These are phyloP conservation scores for Aricia artaxerxes DNA, from an alignment of 2,888 invertebrate genomes.

Conservation along the genomic window DNA sequence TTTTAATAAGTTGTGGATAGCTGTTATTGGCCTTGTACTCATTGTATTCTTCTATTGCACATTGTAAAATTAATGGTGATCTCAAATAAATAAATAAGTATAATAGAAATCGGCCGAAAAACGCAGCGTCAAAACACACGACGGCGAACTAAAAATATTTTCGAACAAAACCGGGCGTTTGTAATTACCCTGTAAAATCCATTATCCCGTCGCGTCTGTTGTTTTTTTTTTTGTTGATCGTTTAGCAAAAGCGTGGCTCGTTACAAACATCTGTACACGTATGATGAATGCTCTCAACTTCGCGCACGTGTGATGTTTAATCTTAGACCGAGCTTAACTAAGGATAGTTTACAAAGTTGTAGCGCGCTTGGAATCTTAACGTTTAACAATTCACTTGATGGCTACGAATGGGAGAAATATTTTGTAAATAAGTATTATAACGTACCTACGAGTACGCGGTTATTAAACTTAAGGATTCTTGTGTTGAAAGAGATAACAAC, in stretches of 20 bases:
- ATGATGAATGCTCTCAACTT: conserved; percentile 40
- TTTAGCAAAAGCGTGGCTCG: conserved; percentile 36
- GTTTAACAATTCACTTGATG: neutral
- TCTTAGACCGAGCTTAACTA: conserved; percentile 26
- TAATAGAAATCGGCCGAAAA: neutral
- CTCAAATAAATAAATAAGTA: no score
- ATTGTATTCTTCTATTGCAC: no score
- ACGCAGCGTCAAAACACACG: neutral
- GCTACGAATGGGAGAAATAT: neutral
- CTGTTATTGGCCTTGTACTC: no score
- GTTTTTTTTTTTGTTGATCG: conserved; percentile 28
- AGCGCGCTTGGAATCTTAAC: conserved; percentile 20
- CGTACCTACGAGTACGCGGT: no score
- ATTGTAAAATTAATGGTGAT: no score
- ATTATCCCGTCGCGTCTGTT: conserved; percentile 10
- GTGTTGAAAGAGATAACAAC: no score
- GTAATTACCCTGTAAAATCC: conserved; percentile 9
- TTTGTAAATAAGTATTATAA: neutral
- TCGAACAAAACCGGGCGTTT: neutral
- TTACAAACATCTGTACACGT: conserved; percentile 41
- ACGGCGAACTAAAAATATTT: neutral
- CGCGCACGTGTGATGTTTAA: conserved; percentile 30
- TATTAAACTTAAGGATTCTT: no score
- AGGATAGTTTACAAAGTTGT: conserved; percentile 26
- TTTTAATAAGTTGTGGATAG: no score